Base-by-base conservation (phyloP, 1,140 invertebrate genomes). In the Drosophila simulans region DNA sequence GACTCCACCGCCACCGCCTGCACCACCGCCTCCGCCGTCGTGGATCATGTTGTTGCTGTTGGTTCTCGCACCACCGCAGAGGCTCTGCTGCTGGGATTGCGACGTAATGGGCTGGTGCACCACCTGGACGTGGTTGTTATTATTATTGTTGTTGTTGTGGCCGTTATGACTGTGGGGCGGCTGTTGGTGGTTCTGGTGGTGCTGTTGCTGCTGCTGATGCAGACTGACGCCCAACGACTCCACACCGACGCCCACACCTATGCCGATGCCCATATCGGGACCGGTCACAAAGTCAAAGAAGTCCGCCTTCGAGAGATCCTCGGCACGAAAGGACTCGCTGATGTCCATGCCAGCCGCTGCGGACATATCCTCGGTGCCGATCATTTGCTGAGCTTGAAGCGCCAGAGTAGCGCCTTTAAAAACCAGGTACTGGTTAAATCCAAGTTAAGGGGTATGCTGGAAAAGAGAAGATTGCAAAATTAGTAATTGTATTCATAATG, bases 281-380 rank as follows among this genome's bases (percentile, higher is more conserved):
- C 95, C 95, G n/a, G 96, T 96, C 42, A 97, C 96, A 92, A 97
- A 96, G 91, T 97, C 96, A 93, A 97, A 97, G 93, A 97, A 97
- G 92, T 97, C 96, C 51, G 96, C 95, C 92, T 97, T 97, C 17
- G 94, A 94, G 70, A 95, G 93, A 82, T 96, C 95, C 92, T 96
- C 94, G 91, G 94, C 94, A 83, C 94, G 94, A 93, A 96, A 96
- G 92, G 96, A 94, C 93, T 96, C 95, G 90, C 95, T 95, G 91
- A 97, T 94, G 93, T 96, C 96, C 96, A 96, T 96, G 85, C 91
- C 91, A 83, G 90, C 80, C 76, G 92, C 82, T 75, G 90, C 74
- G 77, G 88, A 91, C 78, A 92, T 90, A 77, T 92, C 91, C 79
- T 92, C 91, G 37, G 91, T 91, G 83, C 91, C 91, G 69, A 92